Base-by-base conservation (phyloP, 2,113 vertebrate species). In the Notothenia rossii region DNA sequence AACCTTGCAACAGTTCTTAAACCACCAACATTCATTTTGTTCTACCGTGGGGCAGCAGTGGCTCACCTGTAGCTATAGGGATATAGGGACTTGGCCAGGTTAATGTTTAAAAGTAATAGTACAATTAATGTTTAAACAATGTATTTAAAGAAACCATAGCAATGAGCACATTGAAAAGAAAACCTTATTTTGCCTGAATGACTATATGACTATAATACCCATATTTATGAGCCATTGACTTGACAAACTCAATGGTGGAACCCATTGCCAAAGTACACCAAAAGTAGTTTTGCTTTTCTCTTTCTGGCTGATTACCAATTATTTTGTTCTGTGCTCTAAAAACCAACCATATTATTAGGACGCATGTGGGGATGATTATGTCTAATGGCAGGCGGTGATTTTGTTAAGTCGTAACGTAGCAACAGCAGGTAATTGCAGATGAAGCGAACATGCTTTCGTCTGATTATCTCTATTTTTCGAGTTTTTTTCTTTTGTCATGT, bases 381-480 rank as follows among this genome's bases (percentile, higher is more conserved):
- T 22, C 15, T 82, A 77, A 89, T 87, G 43, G 48, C 14, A 63
- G 77, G 63, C 55, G 33, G 49, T 67, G 65, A 76, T 67, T 88
- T 79, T 40, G 72, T 74, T 82, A 50, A 48, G 76, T 61, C 9
- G 79, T 81, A 78, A 55, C 77, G 17, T 74, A 33, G 82, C 81
- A 86, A 88, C 82, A 9, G 48, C 58, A 72, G 67, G 64, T 83
- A 75, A 86, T 66, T 81, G 74, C 50, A 69, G 55, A 86, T 78
- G 74, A 82, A 70, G 73, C 15, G 6, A 14, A 68, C 53, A n/a
- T 78, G 62, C 79, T 86, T 86, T 33, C 63, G 33, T 13, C 71
- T 86, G 71, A 90, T 86, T 84, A 86, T 74, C 46, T 80, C 72
- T 45, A 69, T 79, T 72, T 87, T 87, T 61, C 74, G 7, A 12